phyloP scores from a whole-genome alignment of 92 coral and sea anemone species.

The Paragorgia papillata region DNA sequence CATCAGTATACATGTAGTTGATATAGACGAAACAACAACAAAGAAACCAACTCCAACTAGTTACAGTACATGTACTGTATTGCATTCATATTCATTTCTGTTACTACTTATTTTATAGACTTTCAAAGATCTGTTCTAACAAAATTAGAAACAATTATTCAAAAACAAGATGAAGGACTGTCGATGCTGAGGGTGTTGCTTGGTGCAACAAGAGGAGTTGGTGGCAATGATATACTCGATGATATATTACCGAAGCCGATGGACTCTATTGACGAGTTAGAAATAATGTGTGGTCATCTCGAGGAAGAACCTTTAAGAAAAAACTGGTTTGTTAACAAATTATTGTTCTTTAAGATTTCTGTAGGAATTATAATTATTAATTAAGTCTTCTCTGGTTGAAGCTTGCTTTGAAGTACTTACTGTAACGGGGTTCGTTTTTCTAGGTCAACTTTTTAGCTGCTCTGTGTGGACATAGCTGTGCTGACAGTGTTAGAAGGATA shows the following conservation, averaged over 20 bases:
- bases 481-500: not conserved
- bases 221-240: slow-evolving; percentile 2
- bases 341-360: not conserved
- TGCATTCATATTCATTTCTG: too few species aligned
- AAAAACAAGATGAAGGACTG: too few species aligned
- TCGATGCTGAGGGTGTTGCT: not conserved
- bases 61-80: too few species aligned
- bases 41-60: too few species aligned
- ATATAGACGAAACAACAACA: too few species aligned
- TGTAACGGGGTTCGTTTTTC: not conserved
- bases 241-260: slow-evolving; percentile 11
- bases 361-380: not conserved
- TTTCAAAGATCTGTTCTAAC: slow-evolving; percentile 9
- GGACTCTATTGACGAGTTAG: not conserved
- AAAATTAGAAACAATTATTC: not conserved
- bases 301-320: not conserved
- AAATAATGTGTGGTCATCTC: not conserved
- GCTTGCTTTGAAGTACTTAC: not conserved
- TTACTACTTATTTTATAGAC: not conserved
- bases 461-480: too few species aligned
- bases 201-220: too few species aligned
- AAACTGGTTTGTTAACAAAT: not conserved
- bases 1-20: too few species aligned
- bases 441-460: too few species aligned
- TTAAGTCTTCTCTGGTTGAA: not conserved